These are phyloP conservation scores for Bacillus rossius DNA, from an alignment of 1,140 invertebrate genomes.

Conservation along the genomic window DNA sequence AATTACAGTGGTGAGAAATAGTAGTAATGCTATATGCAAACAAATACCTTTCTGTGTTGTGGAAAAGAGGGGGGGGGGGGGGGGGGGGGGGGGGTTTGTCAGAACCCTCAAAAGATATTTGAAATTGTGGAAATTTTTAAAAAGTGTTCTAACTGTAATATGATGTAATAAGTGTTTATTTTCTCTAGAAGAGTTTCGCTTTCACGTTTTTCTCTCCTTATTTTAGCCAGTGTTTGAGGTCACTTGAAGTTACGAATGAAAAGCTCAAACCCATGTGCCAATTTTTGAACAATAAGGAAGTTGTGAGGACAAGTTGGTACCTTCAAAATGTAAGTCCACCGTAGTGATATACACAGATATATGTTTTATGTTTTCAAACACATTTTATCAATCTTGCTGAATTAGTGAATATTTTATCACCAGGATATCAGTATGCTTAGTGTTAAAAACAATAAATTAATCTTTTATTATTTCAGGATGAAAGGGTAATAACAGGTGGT, in stretches of 20 bases:
- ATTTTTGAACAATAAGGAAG: slow-evolving; percentile 57
- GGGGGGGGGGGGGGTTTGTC: not conserved
- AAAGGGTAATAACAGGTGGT: slow-evolving; percentile 56
- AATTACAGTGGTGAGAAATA: too few species aligned
- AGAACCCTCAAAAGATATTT: too few species aligned
- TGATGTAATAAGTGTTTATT: not conserved
- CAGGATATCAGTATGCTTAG: too few species aligned
- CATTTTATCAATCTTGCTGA: too few species aligned
- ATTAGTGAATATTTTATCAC: too few species aligned
- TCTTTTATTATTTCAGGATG: slow-evolving; percentile 40
- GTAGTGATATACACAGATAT: not conserved
- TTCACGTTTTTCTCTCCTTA: not conserved
- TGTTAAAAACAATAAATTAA: too few species aligned
- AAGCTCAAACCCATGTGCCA: slow-evolving; percentile 47
- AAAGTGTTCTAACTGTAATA: too few species aligned
- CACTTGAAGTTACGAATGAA: slow-evolving; percentile 46
- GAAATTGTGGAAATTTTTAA: too few species aligned
- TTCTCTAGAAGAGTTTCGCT: too few species aligned
- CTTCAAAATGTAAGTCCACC: slow-evolving; percentile 50
- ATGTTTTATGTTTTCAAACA: not conserved
- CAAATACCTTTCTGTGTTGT: too few species aligned
- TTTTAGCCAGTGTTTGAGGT: slow-evolving; percentile 49
- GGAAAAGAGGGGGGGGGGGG: not conserved
- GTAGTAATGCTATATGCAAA: too few species aligned
- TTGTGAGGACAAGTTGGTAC: slow-evolving; percentile 56